Conservation (phyloP, 2,113 vertebrate species). For the Albula goreensis region DNA sequence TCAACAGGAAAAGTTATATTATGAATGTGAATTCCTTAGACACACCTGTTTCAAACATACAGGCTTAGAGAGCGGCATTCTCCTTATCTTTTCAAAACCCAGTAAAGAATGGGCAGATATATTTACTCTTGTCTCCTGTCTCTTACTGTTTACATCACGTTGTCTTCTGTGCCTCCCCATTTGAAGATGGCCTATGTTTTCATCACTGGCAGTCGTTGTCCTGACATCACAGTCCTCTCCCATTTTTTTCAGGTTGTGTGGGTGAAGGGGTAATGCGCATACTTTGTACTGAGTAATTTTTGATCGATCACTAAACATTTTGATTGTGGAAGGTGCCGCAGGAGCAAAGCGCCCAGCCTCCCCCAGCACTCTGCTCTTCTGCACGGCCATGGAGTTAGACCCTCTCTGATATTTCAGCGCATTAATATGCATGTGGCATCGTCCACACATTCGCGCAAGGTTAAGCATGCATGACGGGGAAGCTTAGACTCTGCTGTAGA, state of each 20-base stretch:
- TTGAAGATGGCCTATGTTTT: too few relatives aligned
- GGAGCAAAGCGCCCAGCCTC: constrained; percentile 18
- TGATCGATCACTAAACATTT: neutral
- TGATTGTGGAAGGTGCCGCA: too few relatives aligned
- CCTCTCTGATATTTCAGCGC: constrained; percentile 62
- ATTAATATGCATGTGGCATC: constrained; percentile 73
- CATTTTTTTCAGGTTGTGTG: too few relatives aligned
- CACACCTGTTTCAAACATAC: neutral
- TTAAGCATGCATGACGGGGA: constrained; percentile 72
- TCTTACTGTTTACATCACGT: neutral
- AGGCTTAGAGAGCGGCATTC: neutral
- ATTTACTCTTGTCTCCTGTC: neutral
- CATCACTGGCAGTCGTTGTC: too few relatives aligned
- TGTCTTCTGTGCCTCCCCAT: too few relatives aligned
- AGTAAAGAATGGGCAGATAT: neutral
- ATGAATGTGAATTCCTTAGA: neutral
- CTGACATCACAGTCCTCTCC: too few relatives aligned
- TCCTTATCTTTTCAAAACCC: neutral
- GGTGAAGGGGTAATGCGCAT: too few relatives aligned
- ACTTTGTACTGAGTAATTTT: neutral
- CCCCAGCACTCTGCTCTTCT: neutral
- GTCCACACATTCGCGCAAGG: constrained; percentile 65
- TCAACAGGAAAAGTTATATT: neutral
- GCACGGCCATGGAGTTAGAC: constrained; percentile 50
- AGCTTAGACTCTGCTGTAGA: constrained; percentile 64